Conservation (phyloP, 2,797 vertebrate genomes). For the Spinus pinus region DNA sequence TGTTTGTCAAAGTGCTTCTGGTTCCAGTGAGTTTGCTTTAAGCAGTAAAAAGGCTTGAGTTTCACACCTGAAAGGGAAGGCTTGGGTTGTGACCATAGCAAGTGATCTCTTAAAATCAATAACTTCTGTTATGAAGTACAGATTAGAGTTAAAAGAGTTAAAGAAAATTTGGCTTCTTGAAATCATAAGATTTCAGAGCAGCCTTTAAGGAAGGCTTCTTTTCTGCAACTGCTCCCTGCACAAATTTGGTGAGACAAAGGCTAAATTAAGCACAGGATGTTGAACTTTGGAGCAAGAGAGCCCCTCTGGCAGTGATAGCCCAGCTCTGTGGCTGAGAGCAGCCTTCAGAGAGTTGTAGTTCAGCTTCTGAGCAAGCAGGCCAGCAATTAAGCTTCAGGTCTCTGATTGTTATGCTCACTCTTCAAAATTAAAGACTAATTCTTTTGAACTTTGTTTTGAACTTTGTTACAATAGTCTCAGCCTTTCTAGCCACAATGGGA, state of each 20-base stretch:
- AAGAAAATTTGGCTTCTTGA: neutral
- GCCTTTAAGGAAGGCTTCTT: neutral
- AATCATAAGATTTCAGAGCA: neutral
- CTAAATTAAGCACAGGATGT: neutral
- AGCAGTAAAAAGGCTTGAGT: neutral
- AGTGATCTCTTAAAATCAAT: neutral
- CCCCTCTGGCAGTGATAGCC: neutral
- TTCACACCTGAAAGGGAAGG: neutral
- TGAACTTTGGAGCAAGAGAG: neutral
- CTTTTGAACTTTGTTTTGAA: neutral
- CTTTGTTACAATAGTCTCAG: neutral
- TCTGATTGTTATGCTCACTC: neutral
- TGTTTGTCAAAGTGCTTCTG: neutral
- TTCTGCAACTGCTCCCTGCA: neutral
- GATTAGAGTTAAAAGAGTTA: neutral
- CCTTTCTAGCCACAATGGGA: neutral
- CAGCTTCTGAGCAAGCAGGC: neutral
- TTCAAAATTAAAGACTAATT: neutral
- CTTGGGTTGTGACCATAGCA: neutral
- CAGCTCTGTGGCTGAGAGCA: neutral
- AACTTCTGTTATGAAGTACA: neutral
- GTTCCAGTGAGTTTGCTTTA: neutral
- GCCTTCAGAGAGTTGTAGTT: neutral
- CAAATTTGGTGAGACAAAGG: neutral
- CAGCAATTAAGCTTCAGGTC: neutral